Conservation (phyloP, 2,113 vertebrate genomes). For the Salvator merianae region DNA sequence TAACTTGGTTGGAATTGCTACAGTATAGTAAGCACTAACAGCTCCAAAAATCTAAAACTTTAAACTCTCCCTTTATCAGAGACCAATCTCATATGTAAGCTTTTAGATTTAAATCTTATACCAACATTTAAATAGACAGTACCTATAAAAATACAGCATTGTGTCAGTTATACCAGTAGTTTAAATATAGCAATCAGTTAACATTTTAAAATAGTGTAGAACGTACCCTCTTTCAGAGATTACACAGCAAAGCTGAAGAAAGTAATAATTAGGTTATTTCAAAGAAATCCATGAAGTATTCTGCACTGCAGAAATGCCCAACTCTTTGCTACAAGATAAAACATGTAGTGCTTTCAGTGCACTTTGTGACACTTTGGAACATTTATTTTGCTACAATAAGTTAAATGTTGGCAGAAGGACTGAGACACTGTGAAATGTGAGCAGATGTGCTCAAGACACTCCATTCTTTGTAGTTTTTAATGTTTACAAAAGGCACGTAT, state of each 20-base stretch:
- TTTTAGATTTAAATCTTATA: conserved; percentile 23
- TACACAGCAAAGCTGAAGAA: rapidly evolving
- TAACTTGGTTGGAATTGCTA: not conserved
- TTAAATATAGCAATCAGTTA: conserved; percentile 8
- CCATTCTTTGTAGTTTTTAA: conserved; percentile 51
- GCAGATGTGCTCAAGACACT: conserved; percentile 53
- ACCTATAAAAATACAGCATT: conserved; percentile 28
- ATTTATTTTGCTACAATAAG: conserved; percentile 29
- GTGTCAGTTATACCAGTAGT: conserved; percentile 32
- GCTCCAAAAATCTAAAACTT: conserved; percentile 4
- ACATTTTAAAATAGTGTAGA: conserved; percentile 27
- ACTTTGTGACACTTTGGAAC: conserved; percentile 1
- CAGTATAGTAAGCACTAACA: not conserved
- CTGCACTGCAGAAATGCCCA: conserved; percentile 29
- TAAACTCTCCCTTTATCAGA: not conserved
- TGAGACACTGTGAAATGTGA: conserved; percentile 10
- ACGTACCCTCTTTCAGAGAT: not conserved
- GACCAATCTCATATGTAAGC: not conserved
- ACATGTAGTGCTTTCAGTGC: conserved; percentile 7
- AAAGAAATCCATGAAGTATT: conserved; percentile 30
- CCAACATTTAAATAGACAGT: conserved; percentile 21
- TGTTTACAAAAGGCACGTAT: conserved; percentile 67
- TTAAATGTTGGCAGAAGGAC: conserved; percentile 19
- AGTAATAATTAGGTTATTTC: conserved; percentile 1
- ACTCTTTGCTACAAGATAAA: conserved; percentile 40